Conservation (phyloP, 2,797 vertebrate species). For the Dromococcyx pavoninus region DNA sequence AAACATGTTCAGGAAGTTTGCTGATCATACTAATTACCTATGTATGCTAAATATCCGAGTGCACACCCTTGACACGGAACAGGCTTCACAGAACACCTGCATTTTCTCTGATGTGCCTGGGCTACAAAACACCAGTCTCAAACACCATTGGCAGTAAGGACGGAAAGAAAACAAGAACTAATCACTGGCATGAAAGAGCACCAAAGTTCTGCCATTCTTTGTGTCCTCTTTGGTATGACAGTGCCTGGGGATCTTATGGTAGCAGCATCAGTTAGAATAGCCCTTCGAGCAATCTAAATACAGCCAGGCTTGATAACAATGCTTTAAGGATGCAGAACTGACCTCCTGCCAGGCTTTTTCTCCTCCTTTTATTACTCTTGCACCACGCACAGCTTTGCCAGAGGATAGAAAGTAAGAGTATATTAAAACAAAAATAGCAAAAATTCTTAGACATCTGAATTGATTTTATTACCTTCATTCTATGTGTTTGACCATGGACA, state of each 20-base stretch:
- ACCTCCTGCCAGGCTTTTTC: neutral
- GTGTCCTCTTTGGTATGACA: neutral
- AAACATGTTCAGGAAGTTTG: neutral
- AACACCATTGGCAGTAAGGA: neutral
- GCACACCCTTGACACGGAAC: neutral
- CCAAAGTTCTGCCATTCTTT: neutral
- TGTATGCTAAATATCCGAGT: neutral
- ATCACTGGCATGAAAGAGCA: fast-evolving
- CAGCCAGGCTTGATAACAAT: neutral
- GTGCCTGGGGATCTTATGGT: neutral
- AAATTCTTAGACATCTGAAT: neutral
- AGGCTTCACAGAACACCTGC: neutral
- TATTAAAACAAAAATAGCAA: neutral
- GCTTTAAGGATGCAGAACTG: neutral
- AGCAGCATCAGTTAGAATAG: neutral
- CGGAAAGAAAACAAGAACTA: neutral
- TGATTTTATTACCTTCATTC: neutral
- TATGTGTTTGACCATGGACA: neutral
- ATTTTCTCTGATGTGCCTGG: neutral
- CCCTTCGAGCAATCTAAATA: neutral
- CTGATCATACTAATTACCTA: neutral
- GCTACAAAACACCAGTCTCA: neutral
- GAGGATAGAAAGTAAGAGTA: neutral
- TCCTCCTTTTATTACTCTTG: neutral
- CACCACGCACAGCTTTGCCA: neutral